These are phyloP conservation scores for Littorina saxatilis DNA, from an alignment of 1,140 invertebrate species.

Conservation along the genomic window DNA sequence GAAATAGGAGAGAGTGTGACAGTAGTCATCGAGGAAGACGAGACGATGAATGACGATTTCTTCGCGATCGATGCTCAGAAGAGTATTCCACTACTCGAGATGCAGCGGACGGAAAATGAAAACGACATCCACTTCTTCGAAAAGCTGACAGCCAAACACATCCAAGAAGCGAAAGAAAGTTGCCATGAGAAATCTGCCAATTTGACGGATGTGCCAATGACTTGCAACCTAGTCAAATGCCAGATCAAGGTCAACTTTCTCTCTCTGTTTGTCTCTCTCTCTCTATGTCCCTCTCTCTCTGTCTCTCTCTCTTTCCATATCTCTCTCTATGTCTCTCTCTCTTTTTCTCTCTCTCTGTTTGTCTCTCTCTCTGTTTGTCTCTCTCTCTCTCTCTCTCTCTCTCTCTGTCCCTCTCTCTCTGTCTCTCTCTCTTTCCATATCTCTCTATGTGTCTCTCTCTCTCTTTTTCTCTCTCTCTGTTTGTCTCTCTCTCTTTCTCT, in stretches of 20 bases:
- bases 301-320: no score
- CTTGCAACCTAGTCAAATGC: not conserved
- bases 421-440: no score
- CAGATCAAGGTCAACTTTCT: not conserved
- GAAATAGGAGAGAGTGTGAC: not conserved
- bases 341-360: no score
- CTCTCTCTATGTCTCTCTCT: no score
- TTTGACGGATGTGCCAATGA: not conserved
- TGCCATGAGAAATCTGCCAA: not conserved
- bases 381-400: no score
- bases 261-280: no score
- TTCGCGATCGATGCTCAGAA: not conserved
- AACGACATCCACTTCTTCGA: not conserved
- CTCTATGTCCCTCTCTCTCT: no score
- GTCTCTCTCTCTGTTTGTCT: no score
- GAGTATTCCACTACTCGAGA: not conserved
- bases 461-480: no score
- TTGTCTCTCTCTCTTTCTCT: no score
- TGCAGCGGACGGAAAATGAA: not conserved
- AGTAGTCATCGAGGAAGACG: not conserved
- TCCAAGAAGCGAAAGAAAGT: not conserved
- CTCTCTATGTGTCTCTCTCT: no score
- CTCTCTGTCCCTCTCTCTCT: no score
- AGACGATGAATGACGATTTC: not conserved
- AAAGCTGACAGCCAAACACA: not conserved